phyloP scores from a whole-genome alignment of 2,888 invertebrate genomes.

The Graphium colonna region DNA sequence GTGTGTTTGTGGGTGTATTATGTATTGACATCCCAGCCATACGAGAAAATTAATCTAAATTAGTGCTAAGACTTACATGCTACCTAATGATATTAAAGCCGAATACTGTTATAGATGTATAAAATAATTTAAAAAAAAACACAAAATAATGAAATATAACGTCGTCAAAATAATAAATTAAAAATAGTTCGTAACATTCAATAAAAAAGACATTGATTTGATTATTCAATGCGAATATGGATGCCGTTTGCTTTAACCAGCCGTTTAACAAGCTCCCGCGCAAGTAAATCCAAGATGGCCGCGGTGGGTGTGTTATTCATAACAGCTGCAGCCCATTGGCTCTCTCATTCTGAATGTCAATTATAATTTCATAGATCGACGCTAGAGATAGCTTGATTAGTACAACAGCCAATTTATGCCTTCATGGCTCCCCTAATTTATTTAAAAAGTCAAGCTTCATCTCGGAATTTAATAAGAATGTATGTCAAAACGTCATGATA shows the following conservation, averaged over 20 bases:
- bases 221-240: conserved; percentile 26
- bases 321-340: conserved; percentile 59
- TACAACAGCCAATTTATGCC: conserved; percentile 30
- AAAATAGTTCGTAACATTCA: too few relatives aligned
- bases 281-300: conserved; percentile 64
- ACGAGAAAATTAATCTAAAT: too few relatives aligned
- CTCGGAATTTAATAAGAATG: neutral
- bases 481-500: too few relatives aligned
- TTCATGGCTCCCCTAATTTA: conserved; percentile 16
- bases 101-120: too few relatives aligned
- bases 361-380: conserved; percentile 39
- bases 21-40: too few relatives aligned
- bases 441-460: neutral
- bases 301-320: conserved; percentile 61
- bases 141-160: too few relatives aligned
- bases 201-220: conserved; percentile 1
- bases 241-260: too few relatives aligned
- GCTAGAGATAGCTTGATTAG: conserved; percentile 44
- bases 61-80: too few relatives aligned
- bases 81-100: too few relatives aligned
- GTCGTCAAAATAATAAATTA: too few relatives aligned
- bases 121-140: too few relatives aligned
- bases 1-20: too few relatives aligned
- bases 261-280: conserved; percentile 56
- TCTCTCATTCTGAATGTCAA: conserved; percentile 38